Evolutionary conservation across 2,888 invertebrate species (phyloP).

Genomic region (Microdon myrmicae): DNA sequence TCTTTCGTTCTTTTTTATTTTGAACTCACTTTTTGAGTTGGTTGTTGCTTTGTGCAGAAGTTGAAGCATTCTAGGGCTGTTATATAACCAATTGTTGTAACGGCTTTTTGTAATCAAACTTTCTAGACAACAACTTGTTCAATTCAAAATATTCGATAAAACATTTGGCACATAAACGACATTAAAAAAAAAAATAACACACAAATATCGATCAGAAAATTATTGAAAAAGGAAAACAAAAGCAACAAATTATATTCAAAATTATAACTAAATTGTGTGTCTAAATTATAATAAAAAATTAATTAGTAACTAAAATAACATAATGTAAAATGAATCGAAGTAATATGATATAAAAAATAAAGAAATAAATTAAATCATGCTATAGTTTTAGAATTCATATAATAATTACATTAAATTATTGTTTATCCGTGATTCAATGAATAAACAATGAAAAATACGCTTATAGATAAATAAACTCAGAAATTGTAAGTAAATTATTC

Average conservation of each 20-base stretch:
- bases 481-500: slow-evolving; percentile 48
- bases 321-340: slow-evolving; percentile 3
- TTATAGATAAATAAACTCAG: slow-evolving; percentile 56
- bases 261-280: slow-evolving; percentile 30
- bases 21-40: too few relatives aligned
- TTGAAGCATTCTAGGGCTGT: too few relatives aligned
- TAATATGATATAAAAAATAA: slow-evolving; percentile 1
- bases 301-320: slow-evolving; percentile 14
- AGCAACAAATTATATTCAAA: slow-evolving; percentile 20
- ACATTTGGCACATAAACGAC: slow-evolving; percentile 25
- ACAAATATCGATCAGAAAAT: slow-evolving; percentile 7
- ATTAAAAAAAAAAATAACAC: slow-evolving; percentile 14
- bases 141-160: too few relatives aligned
- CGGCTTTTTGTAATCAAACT: too few relatives aligned
- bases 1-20: too few relatives aligned
- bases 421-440: slow-evolving; percentile 52
- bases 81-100: too few relatives aligned
- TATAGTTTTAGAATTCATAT: slow-evolving; percentile 38
- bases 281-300: slow-evolving; percentile 29
- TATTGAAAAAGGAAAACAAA: slow-evolving; percentile 10
- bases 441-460: slow-evolving; percentile 57
- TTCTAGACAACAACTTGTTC: too few relatives aligned
- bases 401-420: slow-evolving; percentile 33
- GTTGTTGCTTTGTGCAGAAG: too few relatives aligned
- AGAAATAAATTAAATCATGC: slow-evolving; percentile 21